Base-by-base conservation (phyloP, 2,113 vertebrate genomes). In the Pleuronectes platessa region DNA sequence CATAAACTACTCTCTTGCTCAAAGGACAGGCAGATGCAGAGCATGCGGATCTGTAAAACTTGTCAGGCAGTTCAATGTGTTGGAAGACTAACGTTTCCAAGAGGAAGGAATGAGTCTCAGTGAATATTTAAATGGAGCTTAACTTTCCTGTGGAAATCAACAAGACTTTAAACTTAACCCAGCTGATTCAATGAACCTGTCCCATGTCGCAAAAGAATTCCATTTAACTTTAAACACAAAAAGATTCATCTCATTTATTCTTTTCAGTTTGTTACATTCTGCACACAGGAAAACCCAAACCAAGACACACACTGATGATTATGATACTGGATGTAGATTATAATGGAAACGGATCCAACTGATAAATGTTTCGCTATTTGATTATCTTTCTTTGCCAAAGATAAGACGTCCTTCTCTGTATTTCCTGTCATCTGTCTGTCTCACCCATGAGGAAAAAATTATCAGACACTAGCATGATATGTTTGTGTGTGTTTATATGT, bases 331-430 rank as follows among this genome's bases (percentile, higher is more conserved):
- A 23, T 45, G 47, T 1, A 24, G 0, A 14, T 4, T 49, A 68
- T 31, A 58, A 85, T 82, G 84, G 79, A 76, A 85, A 86, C 70
- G 40, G 78, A 86, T 80, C 3, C 13, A 40, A 59, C 15, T 5
- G 84, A 82, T 86, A 81, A 69, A 64, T 17, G 60, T 58, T 62
- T 74, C 0, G 23, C 45, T 68, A 62, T 66, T 45, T 35, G 27
- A 78, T 59, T 68, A n/a, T 74, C 63, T 84, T 85, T 79, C 78
- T 83, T 55, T 70, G 49, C 1, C 42, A 62, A 37, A 66, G 83
- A 86, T 79, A 82, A 84, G 56, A 66, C 14, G 31, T 15, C 45
- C 21, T 58, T 58, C n/a, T 6, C 31, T 13, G 14, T 12, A 35
- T 65, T 81, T 81, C 74, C 83, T 71, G 54, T 72, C 45, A 54